A percentile compares a stretch with the other conserved stretches of the same genome.
These are phyloP conservation scores for Agriopis leucophaearia DNA, from an alignment of 2,888 invertebrate species.

Conservation along the genomic window DNA sequence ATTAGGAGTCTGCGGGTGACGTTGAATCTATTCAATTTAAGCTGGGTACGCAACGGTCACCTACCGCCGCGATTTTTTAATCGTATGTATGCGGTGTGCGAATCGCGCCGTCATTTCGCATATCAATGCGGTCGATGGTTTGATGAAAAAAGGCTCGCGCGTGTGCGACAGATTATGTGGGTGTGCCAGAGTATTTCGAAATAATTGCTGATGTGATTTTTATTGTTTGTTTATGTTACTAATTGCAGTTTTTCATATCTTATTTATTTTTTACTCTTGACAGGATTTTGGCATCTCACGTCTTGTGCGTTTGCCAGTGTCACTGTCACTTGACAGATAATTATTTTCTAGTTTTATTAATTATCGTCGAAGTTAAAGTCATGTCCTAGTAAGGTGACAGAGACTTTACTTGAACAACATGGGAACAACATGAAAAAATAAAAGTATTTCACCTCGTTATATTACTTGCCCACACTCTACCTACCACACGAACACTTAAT, in stretches of 20 bases:
- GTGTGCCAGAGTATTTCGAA: conserved; percentile 64
- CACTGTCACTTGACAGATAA: no score
- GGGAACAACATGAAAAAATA: no score
- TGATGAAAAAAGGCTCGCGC: conserved; percentile 77
- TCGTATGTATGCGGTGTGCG: conserved; percentile 85
- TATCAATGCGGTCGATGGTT: conserved; percentile 81
- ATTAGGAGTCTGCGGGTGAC: conserved; percentile 80
- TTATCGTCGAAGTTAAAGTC: no score
- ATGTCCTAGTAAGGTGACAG: no score
- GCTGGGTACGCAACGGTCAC: conserved; percentile 78
- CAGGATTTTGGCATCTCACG: no score
- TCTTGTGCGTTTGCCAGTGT: no score
- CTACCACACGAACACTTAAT: no score
- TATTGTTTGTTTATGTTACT: conserved; percentile 29
- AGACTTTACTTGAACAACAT: no score
- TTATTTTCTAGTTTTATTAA: no score
- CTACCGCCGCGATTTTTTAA: conserved; percentile 85
- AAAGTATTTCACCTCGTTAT: no score
- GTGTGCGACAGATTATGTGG: conserved; percentile 66
- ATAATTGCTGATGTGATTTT: conserved; percentile 46
- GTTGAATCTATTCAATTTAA: conserved; percentile 84
- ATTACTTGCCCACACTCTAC: no score
- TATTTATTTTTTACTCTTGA: no score
- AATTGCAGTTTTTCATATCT: neutral
- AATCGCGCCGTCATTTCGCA: conserved; percentile 79